phyloP scores from a whole-genome alignment of 2,888 invertebrate species.

The Laspeyria flexula region DNA sequence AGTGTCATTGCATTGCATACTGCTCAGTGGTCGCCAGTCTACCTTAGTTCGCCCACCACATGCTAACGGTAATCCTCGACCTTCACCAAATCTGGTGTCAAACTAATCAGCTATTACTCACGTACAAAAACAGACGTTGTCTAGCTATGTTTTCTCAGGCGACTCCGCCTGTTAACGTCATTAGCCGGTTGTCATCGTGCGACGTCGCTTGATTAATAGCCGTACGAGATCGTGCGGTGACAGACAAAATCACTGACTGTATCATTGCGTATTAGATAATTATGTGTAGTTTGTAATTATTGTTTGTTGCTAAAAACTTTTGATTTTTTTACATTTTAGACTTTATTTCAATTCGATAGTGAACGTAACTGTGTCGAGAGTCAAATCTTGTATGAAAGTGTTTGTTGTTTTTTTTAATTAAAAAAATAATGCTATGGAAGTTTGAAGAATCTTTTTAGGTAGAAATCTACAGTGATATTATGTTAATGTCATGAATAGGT shows the following conservation, averaged over 20 bases:
- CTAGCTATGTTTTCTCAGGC: slow-evolving; percentile 48
- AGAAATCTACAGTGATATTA: too few relatives aligned
- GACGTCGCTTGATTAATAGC: slow-evolving; percentile 49
- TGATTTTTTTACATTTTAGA: too few relatives aligned
- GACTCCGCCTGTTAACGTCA: slow-evolving; percentile 50
- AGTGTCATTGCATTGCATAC: too few relatives aligned
- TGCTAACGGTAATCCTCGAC: background rate
- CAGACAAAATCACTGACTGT: slow-evolving; percentile 44
- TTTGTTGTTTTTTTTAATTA: too few relatives aligned
- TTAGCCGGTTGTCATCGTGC: slow-evolving; percentile 51
- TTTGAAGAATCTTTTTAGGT: too few relatives aligned
- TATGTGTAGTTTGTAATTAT: slow-evolving; percentile 8
- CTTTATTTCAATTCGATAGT: too few relatives aligned
- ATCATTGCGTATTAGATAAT: slow-evolving; percentile 33
- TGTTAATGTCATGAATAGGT: too few relatives aligned
- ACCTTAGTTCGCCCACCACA: too few relatives aligned
- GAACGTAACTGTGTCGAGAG: too few relatives aligned
- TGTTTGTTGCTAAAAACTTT: background rate
- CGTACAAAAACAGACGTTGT: slow-evolving; percentile 37
- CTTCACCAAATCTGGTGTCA: slow-evolving; percentile 34
- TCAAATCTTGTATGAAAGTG: too few relatives aligned
- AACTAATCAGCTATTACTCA: slow-evolving; percentile 36
- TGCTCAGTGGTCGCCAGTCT: too few relatives aligned
- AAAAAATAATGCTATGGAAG: too few relatives aligned
- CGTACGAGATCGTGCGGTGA: slow-evolving; percentile 31